Conservation (phyloP, 2,888 invertebrate genomes). For the Thecophora atra region DNA sequence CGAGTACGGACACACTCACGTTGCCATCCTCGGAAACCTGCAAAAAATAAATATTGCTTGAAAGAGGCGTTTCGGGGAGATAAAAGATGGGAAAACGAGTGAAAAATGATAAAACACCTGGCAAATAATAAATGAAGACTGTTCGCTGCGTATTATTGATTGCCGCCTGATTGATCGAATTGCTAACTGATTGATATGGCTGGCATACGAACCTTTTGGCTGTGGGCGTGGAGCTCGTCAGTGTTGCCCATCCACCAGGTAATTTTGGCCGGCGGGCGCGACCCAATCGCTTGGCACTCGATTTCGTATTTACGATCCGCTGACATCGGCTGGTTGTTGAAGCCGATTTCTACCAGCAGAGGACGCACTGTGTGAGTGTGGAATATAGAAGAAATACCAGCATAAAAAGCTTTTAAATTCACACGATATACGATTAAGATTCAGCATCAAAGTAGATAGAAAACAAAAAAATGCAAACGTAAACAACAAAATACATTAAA, state of each 20-base stretch:
- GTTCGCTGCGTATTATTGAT: no score
- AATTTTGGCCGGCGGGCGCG: slow-evolving; percentile 84
- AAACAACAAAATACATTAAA: no score
- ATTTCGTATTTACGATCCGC: slow-evolving; percentile 84
- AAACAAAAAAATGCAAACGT: no score
- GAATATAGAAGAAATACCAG: no score
- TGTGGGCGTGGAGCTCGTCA: slow-evolving; percentile 70
- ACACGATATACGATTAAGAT: no score
- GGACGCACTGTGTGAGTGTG: slow-evolving; percentile 76
- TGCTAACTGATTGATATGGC: not conserved
- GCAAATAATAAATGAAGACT: no score
- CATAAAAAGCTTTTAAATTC: no score
- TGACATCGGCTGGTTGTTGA: slow-evolving; percentile 83
- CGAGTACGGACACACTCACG: slow-evolving; percentile 79
- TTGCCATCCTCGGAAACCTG: slow-evolving; percentile 85
- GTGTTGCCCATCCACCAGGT: slow-evolving; percentile 84
- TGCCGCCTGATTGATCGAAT: not conserved
- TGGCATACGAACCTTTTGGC: slow-evolving; percentile 56
- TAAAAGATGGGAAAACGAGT: not conserved
- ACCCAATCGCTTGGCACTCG: slow-evolving; percentile 84
- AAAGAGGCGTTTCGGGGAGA: not conserved
- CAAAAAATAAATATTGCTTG: slow-evolving; percentile 29
- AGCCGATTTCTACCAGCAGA: slow-evolving; percentile 79
- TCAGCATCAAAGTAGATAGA: no score
- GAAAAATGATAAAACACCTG: not conserved